Evolutionary conservation across 2,113 vertebrate genomes (phyloP).

Genomic region (Zosterops lateralis): DNA sequence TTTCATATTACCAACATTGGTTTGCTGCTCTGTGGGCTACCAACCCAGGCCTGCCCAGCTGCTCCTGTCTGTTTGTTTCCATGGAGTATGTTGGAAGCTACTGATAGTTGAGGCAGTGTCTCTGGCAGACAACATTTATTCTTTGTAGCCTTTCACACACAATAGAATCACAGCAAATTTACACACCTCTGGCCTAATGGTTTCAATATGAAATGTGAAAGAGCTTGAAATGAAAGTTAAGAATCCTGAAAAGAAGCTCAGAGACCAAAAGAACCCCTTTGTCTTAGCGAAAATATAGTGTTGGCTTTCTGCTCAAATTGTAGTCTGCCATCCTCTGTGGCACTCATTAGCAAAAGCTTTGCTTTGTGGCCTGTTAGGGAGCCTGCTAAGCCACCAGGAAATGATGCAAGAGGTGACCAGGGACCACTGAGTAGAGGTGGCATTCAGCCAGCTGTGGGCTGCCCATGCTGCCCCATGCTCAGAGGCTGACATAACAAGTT

Average conservation of each 20-base stretch:
- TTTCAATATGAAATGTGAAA: not conserved
- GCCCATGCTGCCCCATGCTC: accelerated
- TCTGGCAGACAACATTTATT: not conserved
- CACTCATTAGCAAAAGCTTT: not conserved
- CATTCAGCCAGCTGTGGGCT: not conserved
- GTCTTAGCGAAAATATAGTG: not conserved
- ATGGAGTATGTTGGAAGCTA: not conserved
- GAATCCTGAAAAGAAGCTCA: not conserved
- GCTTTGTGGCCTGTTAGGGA: not conserved
- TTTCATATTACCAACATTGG: accelerated
- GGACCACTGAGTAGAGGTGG: not conserved
- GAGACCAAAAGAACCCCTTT: not conserved
- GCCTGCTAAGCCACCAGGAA: not conserved
- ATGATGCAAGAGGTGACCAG: not conserved
- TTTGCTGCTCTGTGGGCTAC: not conserved
- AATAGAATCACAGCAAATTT: not conserved
- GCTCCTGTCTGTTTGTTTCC: accelerated
- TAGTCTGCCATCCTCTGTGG: accelerated
- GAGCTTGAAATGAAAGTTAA: not conserved
- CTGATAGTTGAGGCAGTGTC: not conserved
- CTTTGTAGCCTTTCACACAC: not conserved
- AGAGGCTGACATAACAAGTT: not conserved
- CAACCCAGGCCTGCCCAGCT: not conserved
- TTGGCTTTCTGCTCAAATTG: not conserved
- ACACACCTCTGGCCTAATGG: not conserved